Evolutionary conservation across 2,797 vertebrate genomes (phyloP).

Genomic region (Tiaroga cobitis): DNA sequence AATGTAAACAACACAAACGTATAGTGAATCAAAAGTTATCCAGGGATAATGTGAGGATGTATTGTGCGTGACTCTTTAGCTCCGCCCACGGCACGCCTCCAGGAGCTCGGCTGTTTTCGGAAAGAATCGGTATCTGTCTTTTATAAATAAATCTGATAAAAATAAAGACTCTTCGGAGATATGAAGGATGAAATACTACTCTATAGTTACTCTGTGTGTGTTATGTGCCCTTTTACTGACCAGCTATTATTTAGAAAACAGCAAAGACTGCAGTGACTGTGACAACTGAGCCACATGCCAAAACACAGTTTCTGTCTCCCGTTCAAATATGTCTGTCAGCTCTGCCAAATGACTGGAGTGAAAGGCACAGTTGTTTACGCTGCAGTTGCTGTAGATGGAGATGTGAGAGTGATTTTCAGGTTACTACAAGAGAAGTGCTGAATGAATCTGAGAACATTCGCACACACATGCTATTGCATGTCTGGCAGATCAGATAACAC

Average conservation of each 20-base stretch:
- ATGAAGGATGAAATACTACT: too few species aligned
- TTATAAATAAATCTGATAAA: too few species aligned
- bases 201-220: too few species aligned
- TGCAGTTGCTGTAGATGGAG: slow-evolving; percentile 43
- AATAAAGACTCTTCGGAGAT: too few species aligned
- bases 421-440: slow-evolving; percentile 43
- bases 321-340: slow-evolving; percentile 52
- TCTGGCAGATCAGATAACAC: slow-evolving; percentile 60
- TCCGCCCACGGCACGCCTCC: too few species aligned
- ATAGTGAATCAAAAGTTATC: too few species aligned
- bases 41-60: too few species aligned
- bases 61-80: too few species aligned
- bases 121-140: too few species aligned
- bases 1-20: too few species aligned
- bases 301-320: slow-evolving; percentile 45
- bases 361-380: slow-evolving; percentile 42
- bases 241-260: slow-evolving; percentile 44
- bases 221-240: neutral
- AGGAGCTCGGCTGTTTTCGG: too few species aligned
- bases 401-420: slow-evolving; percentile 34
- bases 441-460: slow-evolving; percentile 46
- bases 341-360: slow-evolving; percentile 40
- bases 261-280: slow-evolving; percentile 35
- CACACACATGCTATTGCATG: slow-evolving; percentile 24
- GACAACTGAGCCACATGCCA: slow-evolving; percentile 44